Evolutionary conservation across 2,797 vertebrate species (phyloP), one percentile per base, ranked within the genome.

Genomic region (Muscicapa striata): DNA sequence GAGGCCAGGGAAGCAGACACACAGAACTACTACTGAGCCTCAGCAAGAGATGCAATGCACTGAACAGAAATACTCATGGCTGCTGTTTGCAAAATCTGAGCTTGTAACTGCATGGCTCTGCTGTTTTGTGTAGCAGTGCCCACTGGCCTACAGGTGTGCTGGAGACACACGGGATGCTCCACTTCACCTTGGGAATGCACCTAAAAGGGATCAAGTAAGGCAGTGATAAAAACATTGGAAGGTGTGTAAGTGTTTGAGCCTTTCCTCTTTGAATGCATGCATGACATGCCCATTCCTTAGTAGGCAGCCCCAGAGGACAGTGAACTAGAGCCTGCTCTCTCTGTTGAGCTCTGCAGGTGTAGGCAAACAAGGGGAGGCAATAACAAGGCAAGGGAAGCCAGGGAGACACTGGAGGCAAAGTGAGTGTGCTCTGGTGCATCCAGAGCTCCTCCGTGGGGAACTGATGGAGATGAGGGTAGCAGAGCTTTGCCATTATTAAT

Each of bases 261-360:
- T 83, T 46, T 69, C 14, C 24, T 73, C 30, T 41, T 21, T 38
- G 15, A 36, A 30, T 3, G 16, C 5, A 14, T 5, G 9, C 15
- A 13, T 5, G 22, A 14, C 3, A 6, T 13, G 17, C 6, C 41
- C 19, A 3, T 21, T 81, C 18, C 38, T 75, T 13, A 15, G 30
- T 15, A 61, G 11, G 8, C 12, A 51, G 2, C 17, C 54, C 46
- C 15, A 38, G 46, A 1, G 4, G 8, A 22, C 1, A n/a, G 2
- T 2, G 32, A 72, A 15, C 11, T 16, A n/a, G n/a, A 21, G 17
- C 6, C 10, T 64, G 15, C 5, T 12, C 22, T 30, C 36, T 51
- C 82, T 76, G 24, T 20, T 66, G 48, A 80, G 43, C 26, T 70
- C 68, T 57, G 34, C 2, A 1, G 57, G 20, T 23, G 8, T 5